phyloP scores from a whole-genome alignment of 1,140 invertebrate genomes.

The Leptoteleia sp. region DNA sequence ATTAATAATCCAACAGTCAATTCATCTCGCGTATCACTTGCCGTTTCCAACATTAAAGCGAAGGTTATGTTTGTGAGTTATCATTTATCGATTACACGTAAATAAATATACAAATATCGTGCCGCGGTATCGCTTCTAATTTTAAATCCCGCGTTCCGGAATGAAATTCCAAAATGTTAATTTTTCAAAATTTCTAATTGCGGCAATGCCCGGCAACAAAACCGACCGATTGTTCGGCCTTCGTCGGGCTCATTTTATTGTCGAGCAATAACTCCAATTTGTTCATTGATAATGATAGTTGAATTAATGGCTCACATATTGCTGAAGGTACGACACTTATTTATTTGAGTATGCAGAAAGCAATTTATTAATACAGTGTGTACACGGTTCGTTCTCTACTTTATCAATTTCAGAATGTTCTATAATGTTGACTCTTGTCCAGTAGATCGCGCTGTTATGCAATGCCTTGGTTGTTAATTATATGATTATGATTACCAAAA shows the following conservation, averaged over 20 bases:
- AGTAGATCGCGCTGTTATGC: not conserved
- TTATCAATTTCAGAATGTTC: slow-evolving; percentile 16
- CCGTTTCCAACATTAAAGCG: slow-evolving; percentile 13
- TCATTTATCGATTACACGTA: slow-evolving; percentile 61
- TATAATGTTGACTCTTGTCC: not conserved
- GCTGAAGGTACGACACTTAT: slow-evolving; percentile 49
- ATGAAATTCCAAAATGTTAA: not conserved
- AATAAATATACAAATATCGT: slow-evolving; percentile 56
- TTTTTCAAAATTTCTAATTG: too few species aligned
- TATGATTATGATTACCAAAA: too few species aligned
- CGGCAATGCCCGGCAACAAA: too few species aligned
- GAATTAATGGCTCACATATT: slow-evolving; percentile 65
- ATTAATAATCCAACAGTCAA: slow-evolving; percentile 12
- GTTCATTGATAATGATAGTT: slow-evolving; percentile 33
- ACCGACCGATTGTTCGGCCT: too few species aligned
- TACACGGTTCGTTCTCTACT: slow-evolving; percentile 22
- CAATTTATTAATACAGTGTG: slow-evolving; percentile 55
- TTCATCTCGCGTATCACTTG: slow-evolving; percentile 18
- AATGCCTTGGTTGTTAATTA: too few species aligned
- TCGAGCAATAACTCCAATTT: slow-evolving; percentile 24
- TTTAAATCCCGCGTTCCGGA: slow-evolving; percentile 33
- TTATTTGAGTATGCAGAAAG: slow-evolving; percentile 49
- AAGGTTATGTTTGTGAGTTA: slow-evolving; percentile 58
- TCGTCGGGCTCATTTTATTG: too few species aligned
- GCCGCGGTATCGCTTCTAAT: slow-evolving; percentile 15